Conservation (phyloP, 2,888 invertebrate species). For the Erebia aethiops region DNA sequence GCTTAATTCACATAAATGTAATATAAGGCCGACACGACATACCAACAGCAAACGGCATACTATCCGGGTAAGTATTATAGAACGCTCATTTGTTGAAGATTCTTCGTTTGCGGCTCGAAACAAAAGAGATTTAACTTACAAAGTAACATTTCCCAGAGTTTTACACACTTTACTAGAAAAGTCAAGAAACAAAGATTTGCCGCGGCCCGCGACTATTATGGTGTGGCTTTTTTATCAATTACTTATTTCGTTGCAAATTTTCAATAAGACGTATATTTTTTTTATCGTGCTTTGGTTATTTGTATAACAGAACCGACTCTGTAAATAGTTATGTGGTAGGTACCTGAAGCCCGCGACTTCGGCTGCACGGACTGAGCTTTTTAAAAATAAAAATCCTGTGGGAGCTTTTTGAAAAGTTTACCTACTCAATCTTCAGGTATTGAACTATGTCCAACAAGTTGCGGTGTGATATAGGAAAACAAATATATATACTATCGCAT, state of each 20-base stretch:
- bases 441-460: no score
- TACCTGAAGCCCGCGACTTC: no score
- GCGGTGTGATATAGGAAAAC: no score
- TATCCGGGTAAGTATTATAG: constrained; percentile 17
- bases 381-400: no score
- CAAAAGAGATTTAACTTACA: constrained; percentile 17
- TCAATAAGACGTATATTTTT: no score
- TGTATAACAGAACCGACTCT: no score
- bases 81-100: constrained; percentile 38
- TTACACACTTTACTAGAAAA: background rate
- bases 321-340: no score
- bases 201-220: background rate
- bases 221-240: background rate
- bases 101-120: constrained; percentile 32
- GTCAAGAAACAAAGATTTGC: background rate
- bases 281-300: no score
- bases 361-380: no score
- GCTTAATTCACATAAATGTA: constrained; percentile 2
- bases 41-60: constrained; percentile 18
- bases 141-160: background rate
- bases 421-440: no score
- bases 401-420: no score
- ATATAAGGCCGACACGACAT: constrained; percentile 19
- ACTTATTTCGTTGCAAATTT: background rate
- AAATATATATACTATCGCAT: no score